Conservation (phyloP, 2,113 vertebrate species). For the Tragelaphus buxtoni region DNA sequence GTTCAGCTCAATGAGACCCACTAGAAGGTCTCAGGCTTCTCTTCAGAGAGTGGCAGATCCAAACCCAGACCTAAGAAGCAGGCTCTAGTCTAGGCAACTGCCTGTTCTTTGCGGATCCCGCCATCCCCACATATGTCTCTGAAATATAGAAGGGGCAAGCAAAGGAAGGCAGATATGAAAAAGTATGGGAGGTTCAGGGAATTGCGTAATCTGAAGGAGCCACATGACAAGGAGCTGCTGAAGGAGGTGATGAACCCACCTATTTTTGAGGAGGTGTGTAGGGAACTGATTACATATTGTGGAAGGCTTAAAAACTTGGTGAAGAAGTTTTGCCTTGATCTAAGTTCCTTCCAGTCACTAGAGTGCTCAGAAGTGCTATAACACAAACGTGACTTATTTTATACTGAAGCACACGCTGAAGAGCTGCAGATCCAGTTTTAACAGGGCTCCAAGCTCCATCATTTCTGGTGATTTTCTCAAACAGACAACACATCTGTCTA, state of each 20-base stretch:
- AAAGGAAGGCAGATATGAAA: neutral
- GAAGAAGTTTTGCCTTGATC: neutral
- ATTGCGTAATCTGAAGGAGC: neutral
- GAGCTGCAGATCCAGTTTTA: neutral
- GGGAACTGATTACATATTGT: neutral
- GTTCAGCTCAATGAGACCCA: neutral
- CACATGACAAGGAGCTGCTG: neutral
- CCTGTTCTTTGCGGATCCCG: too few species aligned
- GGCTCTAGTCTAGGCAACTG: neutral
- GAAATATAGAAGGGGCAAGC: neutral
- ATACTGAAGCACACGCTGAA: fast-evolving
- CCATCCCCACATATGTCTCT: neutral
- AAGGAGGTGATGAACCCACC: too few species aligned
- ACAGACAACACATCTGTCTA: neutral
- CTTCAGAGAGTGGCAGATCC: neutral
- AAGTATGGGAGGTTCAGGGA: neutral
- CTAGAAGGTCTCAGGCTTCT: neutral
- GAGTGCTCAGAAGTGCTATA: neutral
- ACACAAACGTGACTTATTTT: neutral
- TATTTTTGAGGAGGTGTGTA: neutral
- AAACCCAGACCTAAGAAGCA: neutral
- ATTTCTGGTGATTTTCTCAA: neutral
- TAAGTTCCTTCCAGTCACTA: neutral
- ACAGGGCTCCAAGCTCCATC: neutral
- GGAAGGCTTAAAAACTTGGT: neutral